Evolutionary conservation across 2,797 vertebrate species (phyloP).

Genomic region (Mus minutoides): DNA sequence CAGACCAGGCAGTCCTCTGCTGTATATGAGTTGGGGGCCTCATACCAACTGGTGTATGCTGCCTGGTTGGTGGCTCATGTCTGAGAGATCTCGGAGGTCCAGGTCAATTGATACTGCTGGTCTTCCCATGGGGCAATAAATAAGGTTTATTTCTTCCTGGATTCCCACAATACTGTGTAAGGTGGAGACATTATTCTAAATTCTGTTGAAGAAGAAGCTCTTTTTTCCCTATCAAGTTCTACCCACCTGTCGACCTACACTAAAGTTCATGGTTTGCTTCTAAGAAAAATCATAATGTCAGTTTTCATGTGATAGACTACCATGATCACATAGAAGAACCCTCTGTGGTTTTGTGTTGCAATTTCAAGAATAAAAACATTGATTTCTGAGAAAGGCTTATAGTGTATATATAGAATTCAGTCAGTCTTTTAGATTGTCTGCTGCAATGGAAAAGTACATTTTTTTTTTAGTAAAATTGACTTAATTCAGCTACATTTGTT

Average conservation of each 20-base stretch:
- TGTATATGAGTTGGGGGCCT: no score
- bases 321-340: not conserved
- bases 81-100: no score
- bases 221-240: not conserved
- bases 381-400: not conserved
- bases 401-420: accelerated
- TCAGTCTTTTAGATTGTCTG: not conserved
- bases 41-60: no score
- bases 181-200: not conserved
- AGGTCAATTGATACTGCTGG: no score
- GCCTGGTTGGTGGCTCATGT: no score
- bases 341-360: not conserved
- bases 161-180: not conserved
- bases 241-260: not conserved
- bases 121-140: not conserved
- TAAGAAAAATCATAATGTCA: not conserved
- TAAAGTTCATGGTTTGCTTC: not conserved
- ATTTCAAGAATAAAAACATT: not conserved
- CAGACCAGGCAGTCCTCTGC: no score
- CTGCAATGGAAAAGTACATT: not conserved
- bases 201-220: not conserved
- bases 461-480: not conserved
- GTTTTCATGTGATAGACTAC: not conserved
- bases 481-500: not conserved
- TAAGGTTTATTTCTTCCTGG: not conserved